Conservation (phyloP, 2,888 invertebrate species). For the Drosophila hamatofila region DNA sequence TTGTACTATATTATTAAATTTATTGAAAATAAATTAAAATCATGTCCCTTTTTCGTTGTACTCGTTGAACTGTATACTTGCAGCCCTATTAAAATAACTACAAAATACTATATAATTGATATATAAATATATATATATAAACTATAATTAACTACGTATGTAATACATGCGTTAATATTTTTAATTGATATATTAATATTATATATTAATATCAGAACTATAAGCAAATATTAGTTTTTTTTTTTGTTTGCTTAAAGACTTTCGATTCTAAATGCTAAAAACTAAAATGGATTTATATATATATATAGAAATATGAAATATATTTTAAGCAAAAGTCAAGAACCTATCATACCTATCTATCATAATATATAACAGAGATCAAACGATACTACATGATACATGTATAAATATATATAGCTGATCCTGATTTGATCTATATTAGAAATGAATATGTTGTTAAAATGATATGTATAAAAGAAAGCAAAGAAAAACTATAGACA, state of each 20-base stretch:
- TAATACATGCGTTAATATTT: slow-evolving; percentile 61
- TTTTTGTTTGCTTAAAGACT: slow-evolving; percentile 47
- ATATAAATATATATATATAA: slow-evolving; percentile 27
- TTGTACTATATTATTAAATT: slow-evolving; percentile 81
- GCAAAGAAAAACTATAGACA: not conserved
- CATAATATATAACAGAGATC: slow-evolving; percentile 18
- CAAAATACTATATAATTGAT: slow-evolving; percentile 19
- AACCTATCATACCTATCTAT: slow-evolving; percentile 56
- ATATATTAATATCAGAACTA: slow-evolving; percentile 71
- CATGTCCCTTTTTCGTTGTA: slow-evolving; percentile 65
- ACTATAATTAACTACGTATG: slow-evolving; percentile 46
- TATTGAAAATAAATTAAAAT: slow-evolving; percentile 81
- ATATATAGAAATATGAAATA: slow-evolving; percentile 9
- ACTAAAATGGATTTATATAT: slow-evolving; percentile 35
- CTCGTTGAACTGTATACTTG: slow-evolving; percentile 48
- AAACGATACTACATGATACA: slow-evolving; percentile 3
- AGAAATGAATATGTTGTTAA: slow-evolving; percentile 43
- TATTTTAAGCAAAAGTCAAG: slow-evolving; percentile 56
- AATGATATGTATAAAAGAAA: slow-evolving; percentile 1
- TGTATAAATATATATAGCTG: not conserved
- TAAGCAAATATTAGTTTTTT: slow-evolving; percentile 20
- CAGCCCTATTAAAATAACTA: slow-evolving; percentile 33
- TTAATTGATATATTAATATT: slow-evolving; percentile 71
- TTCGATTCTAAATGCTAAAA: slow-evolving; percentile 42
- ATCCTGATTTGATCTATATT: slow-evolving; percentile 36